Evolutionary conservation across 2,888 invertebrate species (phyloP).

Genomic region (Loripinus fragilis): DNA sequence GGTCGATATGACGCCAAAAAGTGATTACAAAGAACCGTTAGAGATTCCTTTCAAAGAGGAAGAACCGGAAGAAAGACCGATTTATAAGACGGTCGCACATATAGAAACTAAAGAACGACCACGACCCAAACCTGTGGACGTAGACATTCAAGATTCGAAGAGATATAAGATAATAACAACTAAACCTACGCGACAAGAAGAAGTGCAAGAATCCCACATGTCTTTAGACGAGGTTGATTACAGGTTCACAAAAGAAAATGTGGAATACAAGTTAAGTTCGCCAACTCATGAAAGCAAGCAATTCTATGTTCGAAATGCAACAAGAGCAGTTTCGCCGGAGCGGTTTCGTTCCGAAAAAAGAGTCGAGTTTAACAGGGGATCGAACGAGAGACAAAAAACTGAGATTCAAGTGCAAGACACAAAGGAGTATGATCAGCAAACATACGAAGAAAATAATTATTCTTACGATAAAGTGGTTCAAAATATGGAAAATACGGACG

Average conservation of each 20-base stretch:
- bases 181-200: conserved; percentile 54
- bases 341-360: conserved; percentile 44
- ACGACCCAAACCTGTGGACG: conserved; percentile 37
- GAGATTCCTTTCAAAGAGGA: conserved; percentile 33
- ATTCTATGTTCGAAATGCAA: conserved; percentile 45
- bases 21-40: background rate
- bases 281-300: conserved; percentile 46
- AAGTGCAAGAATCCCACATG: conserved; percentile 55
- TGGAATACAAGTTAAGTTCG: conserved; percentile 50
- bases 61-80: conserved; percentile 50
- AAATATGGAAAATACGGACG: conserved; percentile 46
- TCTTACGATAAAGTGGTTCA: conserved; percentile 36
- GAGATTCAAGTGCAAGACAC: conserved; percentile 35
- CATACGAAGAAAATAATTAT: conserved; percentile 45
- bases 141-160: conserved; percentile 42
- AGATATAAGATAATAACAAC: conserved; percentile 61
- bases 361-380: conserved; percentile 32
- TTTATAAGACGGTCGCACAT: conserved; percentile 67
- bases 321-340: conserved; percentile 17
- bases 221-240: conserved; percentile 55
- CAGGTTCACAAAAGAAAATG: conserved; percentile 48
- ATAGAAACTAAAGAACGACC: conserved; percentile 59
- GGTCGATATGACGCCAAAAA: conserved; percentile 57
- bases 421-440: conserved; percentile 22
- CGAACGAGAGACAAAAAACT: conserved; percentile 37